Evolutionary conservation across 2,113 vertebrate species (phyloP), one percentile per base, ranked within the genome.

Genomic region (Fulica atra): DNA sequence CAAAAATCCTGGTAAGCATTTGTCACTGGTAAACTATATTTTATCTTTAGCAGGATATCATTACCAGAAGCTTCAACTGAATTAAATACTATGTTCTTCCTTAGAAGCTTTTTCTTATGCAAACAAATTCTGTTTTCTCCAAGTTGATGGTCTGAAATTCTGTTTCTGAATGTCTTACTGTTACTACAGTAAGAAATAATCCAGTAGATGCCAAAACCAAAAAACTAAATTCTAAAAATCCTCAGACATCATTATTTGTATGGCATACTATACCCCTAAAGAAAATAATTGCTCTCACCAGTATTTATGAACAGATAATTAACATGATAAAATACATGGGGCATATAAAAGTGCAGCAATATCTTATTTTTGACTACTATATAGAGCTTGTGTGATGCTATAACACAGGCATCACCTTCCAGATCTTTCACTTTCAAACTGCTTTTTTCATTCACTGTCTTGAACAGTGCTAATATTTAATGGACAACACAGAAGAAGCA

Each of bases 241-340:
- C 11, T 63, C 35, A 76, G 44, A 9, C 57, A 57, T 16, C 6
- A 4, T 92, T 66, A 93, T 95, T 96, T 94, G 77, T 87, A 71
- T 3, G 9, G 74, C 80, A 77, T 87, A 29, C 28, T 87, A 26
- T 56, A 88, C 12, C 15, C 10, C 50, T 92, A 91, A 94, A 96
- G 46, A 95, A 93, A 95, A 85, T 80, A 89, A 94, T 80, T 94
- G 66, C 57, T 86, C 73, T 93, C 86, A 76, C 77, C 46, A 91
- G 60, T 91, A 69, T 86, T 95, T 91, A 87, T 79, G 83, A 94
- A 85, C 57, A 85, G 57, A 85, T 91, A 86, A 90, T 92, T 93
- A 87, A 84, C 78, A 51, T 93, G 83, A 91, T 81, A 92, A 87
- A 92, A 92, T 89, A 68, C 70, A 57, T 9, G 20, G 31, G 54